These are phyloP conservation scores for Spatulosminthurus flaviceps DNA, from an alignment of 2,888 invertebrate genomes.

Conservation along the genomic window DNA sequence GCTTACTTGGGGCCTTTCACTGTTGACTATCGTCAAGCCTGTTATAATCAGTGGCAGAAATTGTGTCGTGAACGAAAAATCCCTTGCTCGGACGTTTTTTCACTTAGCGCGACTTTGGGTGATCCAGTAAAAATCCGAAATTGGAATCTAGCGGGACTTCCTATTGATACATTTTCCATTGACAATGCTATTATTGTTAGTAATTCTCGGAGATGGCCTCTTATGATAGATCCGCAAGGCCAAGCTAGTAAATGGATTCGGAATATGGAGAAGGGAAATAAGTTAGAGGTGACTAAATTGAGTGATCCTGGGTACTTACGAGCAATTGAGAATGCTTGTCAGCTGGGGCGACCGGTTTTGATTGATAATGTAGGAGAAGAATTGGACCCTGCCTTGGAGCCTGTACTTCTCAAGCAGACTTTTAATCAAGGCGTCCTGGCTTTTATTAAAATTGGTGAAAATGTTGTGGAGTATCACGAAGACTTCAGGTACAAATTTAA, in stretches of 20 bases:
- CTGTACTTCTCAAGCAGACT: constrained; percentile 81
- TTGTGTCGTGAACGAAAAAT: constrained; percentile 66
- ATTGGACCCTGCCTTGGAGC: constrained; percentile 83
- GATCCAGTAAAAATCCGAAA: constrained; percentile 86
- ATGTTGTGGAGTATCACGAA: constrained; percentile 82
- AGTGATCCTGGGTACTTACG: constrained; percentile 84
- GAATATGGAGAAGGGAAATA: constrained; percentile 88
- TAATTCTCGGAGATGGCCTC: constrained; percentile 86
- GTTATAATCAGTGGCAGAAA: constrained; percentile 55
- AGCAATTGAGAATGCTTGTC: constrained; percentile 81
- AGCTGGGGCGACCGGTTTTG: constrained; percentile 81
- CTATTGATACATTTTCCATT: constrained; percentile 88
- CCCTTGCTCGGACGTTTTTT: constrained; percentile 81
- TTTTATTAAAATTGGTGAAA: constrained; percentile 78
- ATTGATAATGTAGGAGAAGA: constrained; percentile 82
- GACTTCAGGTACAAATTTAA: constrained; percentile 75
- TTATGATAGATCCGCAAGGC: constrained; percentile 96
- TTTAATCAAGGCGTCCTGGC: constrained; percentile 73
- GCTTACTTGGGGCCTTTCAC: constrained; percentile 91
- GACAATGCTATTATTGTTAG: constrained; percentile 93
- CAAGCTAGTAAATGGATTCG: constrained; percentile 97
- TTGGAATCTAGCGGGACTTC: constrained; percentile 90
- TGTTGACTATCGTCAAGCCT: constrained; percentile 66
- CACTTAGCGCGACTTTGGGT: constrained; percentile 79
- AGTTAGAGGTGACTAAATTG: constrained; percentile 82